Base-by-base conservation (phyloP, 2,113 vertebrate genomes). In the Eleginops maclovinus region DNA sequence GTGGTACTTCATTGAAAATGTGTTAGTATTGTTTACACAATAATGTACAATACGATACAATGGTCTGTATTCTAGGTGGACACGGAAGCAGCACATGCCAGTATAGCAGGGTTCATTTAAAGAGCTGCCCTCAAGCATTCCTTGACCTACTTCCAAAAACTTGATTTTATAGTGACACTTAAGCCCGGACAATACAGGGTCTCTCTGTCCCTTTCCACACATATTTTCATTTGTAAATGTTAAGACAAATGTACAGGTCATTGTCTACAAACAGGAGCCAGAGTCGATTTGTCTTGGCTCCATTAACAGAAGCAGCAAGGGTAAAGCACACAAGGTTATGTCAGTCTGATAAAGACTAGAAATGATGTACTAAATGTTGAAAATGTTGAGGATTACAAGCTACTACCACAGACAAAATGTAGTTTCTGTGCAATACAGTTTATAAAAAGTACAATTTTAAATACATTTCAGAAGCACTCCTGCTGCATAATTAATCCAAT, bases 61-160 rank as follows among this genome's bases (percentile, higher is more conserved):
- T 9, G 6, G 46, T 14, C n/a, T 36, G 0, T 13, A 13, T 3
- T 26, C 21, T 12, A 60, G 31, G 14, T 46, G 36, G 26, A 47
- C 11, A 54, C 49, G 68, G 6, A 26, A 13, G 49, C 24, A 26
- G 7, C 16, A 9, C 24, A 40, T 40, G 61, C 17, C 15, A 24
- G n/a, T 17, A 26, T 3, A 21, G 56, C 21, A 55, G 50, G 63
- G 68, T 72, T 72, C 51, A 75, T 28, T 58, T 58, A 12, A 70
- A 49, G 58, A 75, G 50, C 56, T 9, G 8, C 75, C 49, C 4
- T 12, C 11, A 3, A 79, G 44, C 22, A 41, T 43, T 41, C 50
- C 21, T 43, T 75, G 54, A 79, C 51, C 62, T 28, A 47, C 59
- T 81, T 81, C 31, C 58, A 70, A 61, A 68, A 59, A 68, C 58